These are phyloP conservation scores for Lycaon pictus DNA, from an alignment of 2,113 vertebrate genomes.

Conservation along the genomic window DNA sequence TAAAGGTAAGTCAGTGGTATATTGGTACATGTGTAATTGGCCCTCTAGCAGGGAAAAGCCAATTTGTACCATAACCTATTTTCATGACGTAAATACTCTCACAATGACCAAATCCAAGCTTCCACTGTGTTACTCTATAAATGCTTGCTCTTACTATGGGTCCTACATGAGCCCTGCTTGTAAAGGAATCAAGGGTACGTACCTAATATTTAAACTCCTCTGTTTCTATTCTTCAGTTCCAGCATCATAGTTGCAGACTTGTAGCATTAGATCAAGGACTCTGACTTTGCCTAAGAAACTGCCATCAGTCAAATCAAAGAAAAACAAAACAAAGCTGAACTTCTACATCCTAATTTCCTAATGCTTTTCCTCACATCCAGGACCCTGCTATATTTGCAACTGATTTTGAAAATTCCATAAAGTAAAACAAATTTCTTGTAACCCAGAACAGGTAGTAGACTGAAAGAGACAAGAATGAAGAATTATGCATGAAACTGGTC, in stretches of 20 bases:
- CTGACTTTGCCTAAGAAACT: slow-evolving; percentile 68
- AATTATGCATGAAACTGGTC: neutral
- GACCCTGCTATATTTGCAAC: slow-evolving; percentile 52
- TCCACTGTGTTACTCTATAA: neutral
- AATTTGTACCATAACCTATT: neutral
- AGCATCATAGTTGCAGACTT: slow-evolving; percentile 68
- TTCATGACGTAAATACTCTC: neutral
- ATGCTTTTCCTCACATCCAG: slow-evolving; percentile 68
- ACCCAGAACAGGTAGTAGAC: neutral
- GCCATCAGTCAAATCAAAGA: slow-evolving; percentile 35
- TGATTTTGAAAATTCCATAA: slow-evolving; percentile 74
- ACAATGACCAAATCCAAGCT: neutral
- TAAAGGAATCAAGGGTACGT: slow-evolving; percentile 61
- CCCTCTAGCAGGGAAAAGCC: neutral
- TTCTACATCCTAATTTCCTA: slow-evolving; percentile 66
- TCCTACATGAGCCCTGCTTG: neutral
- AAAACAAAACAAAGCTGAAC: slow-evolving; percentile 71
- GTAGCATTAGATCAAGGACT: slow-evolving; percentile 53
- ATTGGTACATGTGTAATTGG: neutral
- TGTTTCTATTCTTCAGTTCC: slow-evolving; percentile 69
- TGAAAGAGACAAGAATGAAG: slow-evolving; percentile 8
- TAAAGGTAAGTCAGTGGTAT: neutral
- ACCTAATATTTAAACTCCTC: slow-evolving; percentile 74
- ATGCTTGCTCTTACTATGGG: neutral
- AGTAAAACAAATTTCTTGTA: slow-evolving; percentile 59